Evolutionary conservation across 2,113 vertebrate genomes (phyloP).

Genomic region (Sander lucioperca): DNA sequence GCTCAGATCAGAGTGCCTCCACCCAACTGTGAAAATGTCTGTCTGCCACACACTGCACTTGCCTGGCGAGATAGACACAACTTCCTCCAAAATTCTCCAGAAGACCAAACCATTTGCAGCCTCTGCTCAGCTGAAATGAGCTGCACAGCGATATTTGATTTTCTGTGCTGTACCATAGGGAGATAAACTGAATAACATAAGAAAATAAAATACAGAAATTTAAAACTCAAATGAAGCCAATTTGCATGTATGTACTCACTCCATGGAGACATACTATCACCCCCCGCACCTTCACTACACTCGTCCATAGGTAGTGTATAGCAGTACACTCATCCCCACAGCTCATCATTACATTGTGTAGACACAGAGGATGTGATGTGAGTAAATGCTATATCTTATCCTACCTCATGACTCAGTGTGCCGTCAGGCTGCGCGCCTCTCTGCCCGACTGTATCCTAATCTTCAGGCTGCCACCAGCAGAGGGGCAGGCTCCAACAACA

Average conservation of each 20-base stretch:
- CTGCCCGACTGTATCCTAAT: conserved; percentile 46
- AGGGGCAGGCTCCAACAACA: conserved; percentile 42
- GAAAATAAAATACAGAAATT: not conserved
- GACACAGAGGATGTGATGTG: not conserved
- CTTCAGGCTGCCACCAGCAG: conserved; percentile 42
- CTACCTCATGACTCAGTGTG: conserved; percentile 64
- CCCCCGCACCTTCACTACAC: not conserved
- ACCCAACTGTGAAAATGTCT: conserved; percentile 60
- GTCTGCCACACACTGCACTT: conserved; percentile 14
- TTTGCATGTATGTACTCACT: not conserved
- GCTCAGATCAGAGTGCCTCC: conserved; percentile 41
- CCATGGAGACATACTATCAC: not conserved
- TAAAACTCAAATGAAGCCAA: not conserved
- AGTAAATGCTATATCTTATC: conserved; percentile 7
- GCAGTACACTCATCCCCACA: not conserved
- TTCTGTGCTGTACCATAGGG: not conserved
- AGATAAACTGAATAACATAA: not conserved
- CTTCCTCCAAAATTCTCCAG: conserved; percentile 18
- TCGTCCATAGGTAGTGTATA: not conserved
- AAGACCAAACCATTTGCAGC: not conserved
- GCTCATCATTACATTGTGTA: not conserved
- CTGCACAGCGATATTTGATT: not conserved
- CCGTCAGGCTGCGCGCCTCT: conserved; percentile 40
- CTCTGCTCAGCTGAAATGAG: conserved; percentile 21
- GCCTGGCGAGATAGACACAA: conserved; percentile 38